Evolutionary conservation across 2,888 invertebrate genomes (phyloP), one percentile per base, ranked within the genome.

Genomic region (Campaea margaritaria): DNA sequence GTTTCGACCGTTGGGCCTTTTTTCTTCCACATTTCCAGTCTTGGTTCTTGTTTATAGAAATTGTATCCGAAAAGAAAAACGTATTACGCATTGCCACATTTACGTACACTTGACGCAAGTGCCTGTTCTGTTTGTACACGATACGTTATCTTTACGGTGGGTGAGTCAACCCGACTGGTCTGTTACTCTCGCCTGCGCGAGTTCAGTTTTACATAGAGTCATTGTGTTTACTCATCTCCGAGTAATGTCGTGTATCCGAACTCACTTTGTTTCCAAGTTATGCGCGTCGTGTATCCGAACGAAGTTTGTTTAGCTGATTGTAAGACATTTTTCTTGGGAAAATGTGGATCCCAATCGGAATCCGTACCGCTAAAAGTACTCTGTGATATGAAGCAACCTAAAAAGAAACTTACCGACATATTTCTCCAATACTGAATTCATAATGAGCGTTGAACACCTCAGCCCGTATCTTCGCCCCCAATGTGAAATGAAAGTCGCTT

Each of bases 401-500:
- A 31, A 21, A 31, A 31, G 4, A 31, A 31, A 31, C 31, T 31
- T 31, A 9, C 31, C 9, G 31, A 9, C 31, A 7, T 27, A 21
- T 27, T 43, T 21, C 13, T 12, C 16, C 16, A 47, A 47, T 11
- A 16, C 15, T 14, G 14, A 16, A 47, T 36, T 11, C 12, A 14
- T 38, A 39, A 39, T 31, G 31, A 14, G 16, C 15, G 31, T 46
- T 46, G 15, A 34, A 1, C 21, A 31, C 5, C 4, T 7, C 16
- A 47, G 27, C 31, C 43, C 34, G 42, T 28, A 51, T 41, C 28
- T 44, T 60, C 58, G 59, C 34, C 48, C 34, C 14, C 64, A 67
- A 70, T 70, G 70, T 66, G 67, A 72, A 68, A 63, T 62, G 62
- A 70, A 69, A 58, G 68, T 65, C 69, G 61, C 15, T 0, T 49